Percentiles rank a stretch among this genome's conserved stretches.
Conservation (phyloP, 2,888 invertebrate genomes). For the Suillia variegata region DNA sequence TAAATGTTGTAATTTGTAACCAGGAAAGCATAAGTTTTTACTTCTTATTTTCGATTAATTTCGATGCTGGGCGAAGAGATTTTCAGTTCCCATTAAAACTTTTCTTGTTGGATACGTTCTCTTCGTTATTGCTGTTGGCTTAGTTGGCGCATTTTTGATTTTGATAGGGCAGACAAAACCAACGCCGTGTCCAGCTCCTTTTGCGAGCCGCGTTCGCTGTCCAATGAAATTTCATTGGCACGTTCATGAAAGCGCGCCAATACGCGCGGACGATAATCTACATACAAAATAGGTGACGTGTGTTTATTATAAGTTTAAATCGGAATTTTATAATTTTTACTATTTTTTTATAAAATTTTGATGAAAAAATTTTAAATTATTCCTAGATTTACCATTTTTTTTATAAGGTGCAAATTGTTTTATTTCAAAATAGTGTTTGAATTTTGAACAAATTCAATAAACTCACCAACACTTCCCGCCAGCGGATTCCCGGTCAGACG, state of each 20-base stretch:
- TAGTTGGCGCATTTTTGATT: constrained; percentile 46
- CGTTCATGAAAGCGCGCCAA: constrained; percentile 85
- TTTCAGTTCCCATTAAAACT: too few relatives aligned
- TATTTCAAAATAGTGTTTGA: background rate
- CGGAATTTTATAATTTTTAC: too few relatives aligned
- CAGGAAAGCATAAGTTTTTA: too few relatives aligned
- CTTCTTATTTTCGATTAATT: too few relatives aligned
- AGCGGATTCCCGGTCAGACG: constrained; percentile 88
- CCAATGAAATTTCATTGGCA: constrained; percentile 82
- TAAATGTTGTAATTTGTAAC: background rate
- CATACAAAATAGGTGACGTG: too few relatives aligned
- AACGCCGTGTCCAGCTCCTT: constrained; percentile 91
- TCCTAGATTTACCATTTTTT: too few relatives aligned
- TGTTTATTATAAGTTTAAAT: too few relatives aligned
- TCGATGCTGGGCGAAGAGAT: too few relatives aligned
- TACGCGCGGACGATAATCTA: constrained; percentile 88
- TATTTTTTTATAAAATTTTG: background rate
- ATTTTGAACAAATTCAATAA: background rate
- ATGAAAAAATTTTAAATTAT: too few relatives aligned
- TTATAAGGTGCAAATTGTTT: too few relatives aligned
- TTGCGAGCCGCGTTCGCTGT: constrained; percentile 84
- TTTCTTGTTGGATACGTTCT: too few relatives aligned
- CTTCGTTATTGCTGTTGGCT: constrained; percentile 16
- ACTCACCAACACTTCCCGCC: constrained; percentile 65
- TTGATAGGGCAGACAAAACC: constrained; percentile 83